Base-by-base conservation (phyloP, 2,888 invertebrate species). In the Psylliodes chrysocephalus region DNA sequence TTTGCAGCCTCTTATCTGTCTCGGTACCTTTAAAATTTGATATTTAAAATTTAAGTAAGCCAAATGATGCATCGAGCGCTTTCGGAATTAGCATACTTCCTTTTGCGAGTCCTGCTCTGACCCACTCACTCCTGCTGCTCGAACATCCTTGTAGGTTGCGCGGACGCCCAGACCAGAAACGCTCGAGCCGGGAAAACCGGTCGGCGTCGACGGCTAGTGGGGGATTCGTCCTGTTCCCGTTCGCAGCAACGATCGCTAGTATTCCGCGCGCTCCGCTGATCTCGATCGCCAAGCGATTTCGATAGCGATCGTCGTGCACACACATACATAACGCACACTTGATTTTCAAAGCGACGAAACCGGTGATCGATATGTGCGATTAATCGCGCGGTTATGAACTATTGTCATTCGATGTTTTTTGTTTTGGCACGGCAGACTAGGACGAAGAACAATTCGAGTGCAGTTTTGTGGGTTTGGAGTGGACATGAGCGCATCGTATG, bases 401-500 rank as follows among this genome's bases (percentile, higher is more conserved):
- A n/a, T n/a, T n/a, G 42, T 55, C 51, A 65, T 53, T 63, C 57
- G 56, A 40, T 57, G 59, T 59, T 46, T 63, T 52, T 51, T 56
- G 63, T 63, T 66, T 55, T 49, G 59, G 55, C 61, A 55, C 62
- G 49, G 63, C 55, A 44, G 25, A 18, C 60, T 54, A 60, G 47
- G 63, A 64, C 56, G 57, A 30, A 44, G 53, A 33, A 52, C n/a
- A 38, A 63, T 73, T 71, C 22, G 14, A 62, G 55, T 51, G 42
- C 19, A 14, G 63, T 60, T 67, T 66, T 63, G 62, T 61, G 64
- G 25, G 63, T 53, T 57, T 19, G 18, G n/a, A 18, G 33, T 46
- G 44, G 77, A 75, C 75, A 77, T 76, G 77, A 75, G 74, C 69
- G 73, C 70, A 71, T 72, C 17, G 4, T 46, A 47, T 19, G 35